These are phyloP conservation scores for Leuciscus idus DNA, from an alignment of 2,113 vertebrate genomes.

Conservation along the genomic window DNA sequence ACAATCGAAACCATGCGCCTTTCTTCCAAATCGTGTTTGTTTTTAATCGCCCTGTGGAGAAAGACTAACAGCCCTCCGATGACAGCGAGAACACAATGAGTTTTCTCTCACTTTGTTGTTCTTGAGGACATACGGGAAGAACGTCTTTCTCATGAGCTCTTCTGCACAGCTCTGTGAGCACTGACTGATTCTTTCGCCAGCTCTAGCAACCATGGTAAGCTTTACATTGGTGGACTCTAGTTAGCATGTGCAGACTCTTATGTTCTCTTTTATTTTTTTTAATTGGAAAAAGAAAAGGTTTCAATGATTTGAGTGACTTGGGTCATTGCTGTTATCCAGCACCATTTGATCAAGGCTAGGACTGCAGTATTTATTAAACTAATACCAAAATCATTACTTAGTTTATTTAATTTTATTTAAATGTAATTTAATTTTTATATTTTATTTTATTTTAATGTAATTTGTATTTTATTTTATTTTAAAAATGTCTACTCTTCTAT, in stretches of 20 bases:
- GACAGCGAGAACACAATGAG: background rate
- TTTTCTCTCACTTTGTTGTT: background rate
- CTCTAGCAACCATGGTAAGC: background rate
- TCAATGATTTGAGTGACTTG: background rate
- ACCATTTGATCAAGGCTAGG: background rate
- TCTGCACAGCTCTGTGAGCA: background rate
- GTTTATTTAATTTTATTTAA: no score
- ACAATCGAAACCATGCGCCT: background rate
- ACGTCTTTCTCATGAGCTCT: background rate
- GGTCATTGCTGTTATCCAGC: background rate
- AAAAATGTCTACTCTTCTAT: no score
- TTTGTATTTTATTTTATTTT: no score
- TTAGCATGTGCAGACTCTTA: background rate
- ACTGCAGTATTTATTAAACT: background rate
- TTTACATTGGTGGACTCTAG: background rate
- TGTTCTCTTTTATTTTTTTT: background rate
- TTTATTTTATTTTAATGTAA: no score
- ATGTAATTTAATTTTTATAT: no score
- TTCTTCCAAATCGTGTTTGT: slow-evolving; percentile 2
- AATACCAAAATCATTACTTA: background rate
- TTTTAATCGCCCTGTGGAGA: background rate
- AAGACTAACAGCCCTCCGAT: background rate
- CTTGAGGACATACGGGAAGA: background rate
- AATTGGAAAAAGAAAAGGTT: background rate
- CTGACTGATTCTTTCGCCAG: background rate